Evolutionary conservation across 1,140 invertebrate species (phyloP).

Genomic region (Bombus sylvicola): DNA sequence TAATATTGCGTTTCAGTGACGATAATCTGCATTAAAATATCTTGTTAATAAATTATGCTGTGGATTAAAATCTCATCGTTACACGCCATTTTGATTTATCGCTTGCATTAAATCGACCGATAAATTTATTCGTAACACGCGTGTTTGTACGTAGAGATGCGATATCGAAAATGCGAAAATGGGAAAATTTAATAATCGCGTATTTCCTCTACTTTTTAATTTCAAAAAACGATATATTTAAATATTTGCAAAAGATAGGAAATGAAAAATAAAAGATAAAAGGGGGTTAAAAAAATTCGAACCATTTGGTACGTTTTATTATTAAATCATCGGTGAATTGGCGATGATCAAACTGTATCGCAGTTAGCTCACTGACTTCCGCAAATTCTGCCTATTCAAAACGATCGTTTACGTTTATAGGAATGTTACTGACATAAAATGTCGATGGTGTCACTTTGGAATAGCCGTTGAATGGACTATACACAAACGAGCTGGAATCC

Average conservation of each 20-base stretch:
- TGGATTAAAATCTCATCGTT: slow-evolving; percentile 41
- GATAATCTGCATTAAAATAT: slow-evolving; percentile 44
- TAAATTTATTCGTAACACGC: slow-evolving; percentile 18
- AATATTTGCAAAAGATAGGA: background rate
- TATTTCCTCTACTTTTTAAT: background rate
- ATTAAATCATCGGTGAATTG: background rate
- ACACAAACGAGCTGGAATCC: slow-evolving; percentile 19
- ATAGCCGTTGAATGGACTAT: slow-evolving; percentile 18
- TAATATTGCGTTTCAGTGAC: background rate
- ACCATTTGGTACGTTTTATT: background rate
- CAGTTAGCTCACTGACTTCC: background rate
- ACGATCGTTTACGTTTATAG: slow-evolving; percentile 40
- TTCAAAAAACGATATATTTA: background rate
- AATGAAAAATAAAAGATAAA: background rate
- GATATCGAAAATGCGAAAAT: background rate
- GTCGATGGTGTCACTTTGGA: slow-evolving; percentile 29
- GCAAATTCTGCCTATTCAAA: background rate
- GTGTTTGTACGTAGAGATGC: background rate
- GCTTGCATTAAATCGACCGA: slow-evolving; percentile 6
- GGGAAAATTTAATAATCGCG: background rate
- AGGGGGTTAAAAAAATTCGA: too few species aligned
- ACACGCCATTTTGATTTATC: background rate
- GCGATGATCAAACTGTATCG: background rate
- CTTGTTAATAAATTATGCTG: slow-evolving; percentile 35
- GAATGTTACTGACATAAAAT: slow-evolving; percentile 36